Percentiles rank a stretch among this genome's conserved stretches.
These are phyloP conservation scores for Limnephilus auricula DNA, from an alignment of 2,888 invertebrate genomes.

Conservation along the genomic window DNA sequence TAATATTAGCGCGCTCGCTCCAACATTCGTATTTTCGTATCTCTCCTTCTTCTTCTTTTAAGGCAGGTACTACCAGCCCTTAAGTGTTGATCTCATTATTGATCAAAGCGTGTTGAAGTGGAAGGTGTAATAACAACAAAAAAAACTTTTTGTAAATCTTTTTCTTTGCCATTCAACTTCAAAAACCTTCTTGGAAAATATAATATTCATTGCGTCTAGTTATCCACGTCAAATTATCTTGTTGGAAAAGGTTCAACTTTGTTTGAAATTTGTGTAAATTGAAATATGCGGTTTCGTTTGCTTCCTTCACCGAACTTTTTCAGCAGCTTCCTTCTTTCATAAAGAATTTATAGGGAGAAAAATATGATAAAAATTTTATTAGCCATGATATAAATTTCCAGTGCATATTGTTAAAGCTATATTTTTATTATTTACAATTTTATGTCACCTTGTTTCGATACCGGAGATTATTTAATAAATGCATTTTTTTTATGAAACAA, in stretches of 20 bases:
- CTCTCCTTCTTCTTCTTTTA: too few relatives aligned
- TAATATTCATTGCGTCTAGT: neutral
- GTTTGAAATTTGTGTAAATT: neutral
- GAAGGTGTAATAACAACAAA: too few relatives aligned
- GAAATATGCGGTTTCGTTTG: conserved; percentile 2
- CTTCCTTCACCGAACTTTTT: neutral
- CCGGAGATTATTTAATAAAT: too few relatives aligned
- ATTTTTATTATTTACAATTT: too few relatives aligned
- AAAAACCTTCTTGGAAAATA: neutral
- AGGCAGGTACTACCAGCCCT: too few relatives aligned
- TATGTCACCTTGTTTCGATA: too few relatives aligned
- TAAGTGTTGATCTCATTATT: too few relatives aligned
- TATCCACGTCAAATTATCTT: neutral
- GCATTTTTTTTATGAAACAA: too few relatives aligned
- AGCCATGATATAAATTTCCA: neutral
- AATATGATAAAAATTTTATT: neutral
- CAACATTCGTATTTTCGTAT: too few relatives aligned
- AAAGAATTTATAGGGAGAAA: neutral
- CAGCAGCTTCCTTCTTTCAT: neutral
- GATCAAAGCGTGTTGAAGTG: too few relatives aligned
- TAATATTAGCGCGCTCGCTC: too few relatives aligned
- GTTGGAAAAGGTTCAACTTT: neutral
- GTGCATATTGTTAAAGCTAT: neutral
- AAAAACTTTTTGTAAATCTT: too few relatives aligned
- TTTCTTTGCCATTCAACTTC: neutral